Conservation (phyloP, 1,140 invertebrate species). For the Solenopsis fugax region DNA sequence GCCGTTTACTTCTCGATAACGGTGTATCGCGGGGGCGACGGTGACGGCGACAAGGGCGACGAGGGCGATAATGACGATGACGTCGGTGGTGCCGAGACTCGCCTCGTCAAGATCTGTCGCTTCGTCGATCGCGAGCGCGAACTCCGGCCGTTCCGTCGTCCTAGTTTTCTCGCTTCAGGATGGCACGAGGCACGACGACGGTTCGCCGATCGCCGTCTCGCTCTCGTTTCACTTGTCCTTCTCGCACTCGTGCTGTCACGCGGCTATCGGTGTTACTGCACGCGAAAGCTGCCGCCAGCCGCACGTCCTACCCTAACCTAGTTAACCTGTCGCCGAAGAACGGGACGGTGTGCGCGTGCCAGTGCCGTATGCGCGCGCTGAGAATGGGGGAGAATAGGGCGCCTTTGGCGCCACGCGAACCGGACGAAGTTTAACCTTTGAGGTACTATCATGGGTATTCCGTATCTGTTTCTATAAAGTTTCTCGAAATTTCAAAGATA, state of each 20-base stretch:
- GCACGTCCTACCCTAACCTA: slow-evolving; percentile 70
- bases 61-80: not conserved
- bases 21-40: not conserved
- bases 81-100: too few species aligned
- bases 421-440: too few species aligned
- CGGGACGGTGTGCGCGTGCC: not conserved
- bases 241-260: slow-evolving; percentile 31
- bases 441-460: too few species aligned
- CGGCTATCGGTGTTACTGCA: slow-evolving; percentile 58
- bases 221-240: not conserved
- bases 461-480: too few species aligned
- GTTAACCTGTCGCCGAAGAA: slow-evolving; percentile 60
- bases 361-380: not conserved
- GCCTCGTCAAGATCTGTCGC: not conserved
- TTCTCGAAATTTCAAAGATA: too few species aligned
- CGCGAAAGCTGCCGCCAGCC: not conserved
- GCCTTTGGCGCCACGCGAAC: not conserved
- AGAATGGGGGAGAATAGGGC: too few species aligned
- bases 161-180: not conserved
- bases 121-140: not conserved
- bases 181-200: not conserved
- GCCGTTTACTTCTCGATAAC: not conserved
- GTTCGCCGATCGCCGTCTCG: not conserved
- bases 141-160: not conserved
- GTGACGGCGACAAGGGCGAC: not conserved